Evolutionary conservation across 2,113 vertebrate species (phyloP).

Genomic region (Setophaga coronata): DNA sequence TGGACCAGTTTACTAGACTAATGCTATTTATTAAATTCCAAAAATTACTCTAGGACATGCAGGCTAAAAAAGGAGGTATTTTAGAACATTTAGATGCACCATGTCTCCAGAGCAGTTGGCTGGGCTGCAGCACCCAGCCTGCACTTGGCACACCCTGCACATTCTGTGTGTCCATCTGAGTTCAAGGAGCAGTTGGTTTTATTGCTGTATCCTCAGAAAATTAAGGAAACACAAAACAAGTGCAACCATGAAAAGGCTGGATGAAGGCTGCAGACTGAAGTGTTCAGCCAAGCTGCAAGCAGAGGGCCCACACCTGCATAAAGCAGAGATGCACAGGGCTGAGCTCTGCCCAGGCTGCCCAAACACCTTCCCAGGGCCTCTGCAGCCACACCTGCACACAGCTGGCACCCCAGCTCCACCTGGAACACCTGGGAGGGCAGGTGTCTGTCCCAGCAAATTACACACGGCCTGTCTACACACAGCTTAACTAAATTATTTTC

Average conservation of each 20-base stretch:
- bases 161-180: neutral
- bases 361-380: neutral
- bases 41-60: neutral
- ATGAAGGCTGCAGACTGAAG: neutral
- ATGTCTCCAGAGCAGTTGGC: neutral
- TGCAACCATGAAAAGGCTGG: neutral
- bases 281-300: neutral
- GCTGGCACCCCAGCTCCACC: neutral
- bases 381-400: accelerated
- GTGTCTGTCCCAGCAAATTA: neutral
- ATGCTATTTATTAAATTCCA: slow-evolving; percentile 9
- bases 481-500: neutral
- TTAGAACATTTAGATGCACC: neutral
- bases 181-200: neutral
- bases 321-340: neutral
- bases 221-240: neutral
- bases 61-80: neutral
- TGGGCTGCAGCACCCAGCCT: neutral
- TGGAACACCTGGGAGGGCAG: neutral
- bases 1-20: neutral
- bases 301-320: neutral
- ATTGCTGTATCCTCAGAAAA: neutral
- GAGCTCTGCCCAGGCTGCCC: neutral
- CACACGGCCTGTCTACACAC: neutral
- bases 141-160: neutral